Percentiles rank a stretch among this genome's conserved stretches.
Evolutionary conservation across 1,140 invertebrate genomes (phyloP).

Genomic region (Drosophila pruinosa): DNA sequence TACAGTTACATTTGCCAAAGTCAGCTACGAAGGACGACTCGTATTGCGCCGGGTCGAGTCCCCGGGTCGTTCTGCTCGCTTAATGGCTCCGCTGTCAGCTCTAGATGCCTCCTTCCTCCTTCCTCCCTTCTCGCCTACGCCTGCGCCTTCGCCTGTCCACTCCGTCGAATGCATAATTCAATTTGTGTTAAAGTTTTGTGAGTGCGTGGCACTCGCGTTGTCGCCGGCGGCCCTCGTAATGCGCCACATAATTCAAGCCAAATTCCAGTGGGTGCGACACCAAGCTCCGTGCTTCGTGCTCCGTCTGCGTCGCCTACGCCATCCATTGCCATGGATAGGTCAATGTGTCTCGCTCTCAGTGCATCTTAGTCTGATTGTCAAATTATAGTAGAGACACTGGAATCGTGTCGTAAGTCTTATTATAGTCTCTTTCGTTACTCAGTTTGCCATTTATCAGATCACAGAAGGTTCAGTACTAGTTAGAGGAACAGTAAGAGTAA

Average conservation of each 20-base stretch:
- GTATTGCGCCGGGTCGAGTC: background rate
- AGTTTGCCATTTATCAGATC: conserved; percentile 10
- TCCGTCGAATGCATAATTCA: conserved; percentile 71
- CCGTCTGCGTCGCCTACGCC: background rate
- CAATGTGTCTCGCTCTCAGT: background rate
- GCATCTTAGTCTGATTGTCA: conserved; percentile 6
- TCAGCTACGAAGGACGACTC: conserved; percentile 39
- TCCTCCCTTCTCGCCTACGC: background rate
- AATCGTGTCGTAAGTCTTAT: background rate
- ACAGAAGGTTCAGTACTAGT: background rate
- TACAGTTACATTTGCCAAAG: conserved; percentile 78
- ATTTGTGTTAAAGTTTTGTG: conserved; percentile 72
- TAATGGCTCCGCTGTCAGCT: conserved; percentile 39
- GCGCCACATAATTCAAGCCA: conserved; percentile 73
- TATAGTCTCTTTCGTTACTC: background rate
- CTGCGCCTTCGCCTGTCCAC: background rate
- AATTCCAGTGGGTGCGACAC: conserved; percentile 28
- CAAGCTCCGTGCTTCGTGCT: background rate
- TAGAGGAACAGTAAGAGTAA: background rate
- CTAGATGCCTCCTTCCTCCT: background rate
- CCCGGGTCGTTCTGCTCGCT: conserved; percentile 33
- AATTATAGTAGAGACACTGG: conserved; percentile 1
- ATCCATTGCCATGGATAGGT: background rate
- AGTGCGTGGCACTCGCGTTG: conserved; percentile 61
- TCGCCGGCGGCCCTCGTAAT: conserved; percentile 49